These are phyloP conservation scores for Dolomedes plantarius DNA, from an alignment of 2,888 invertebrate genomes.

Conservation along the genomic window DNA sequence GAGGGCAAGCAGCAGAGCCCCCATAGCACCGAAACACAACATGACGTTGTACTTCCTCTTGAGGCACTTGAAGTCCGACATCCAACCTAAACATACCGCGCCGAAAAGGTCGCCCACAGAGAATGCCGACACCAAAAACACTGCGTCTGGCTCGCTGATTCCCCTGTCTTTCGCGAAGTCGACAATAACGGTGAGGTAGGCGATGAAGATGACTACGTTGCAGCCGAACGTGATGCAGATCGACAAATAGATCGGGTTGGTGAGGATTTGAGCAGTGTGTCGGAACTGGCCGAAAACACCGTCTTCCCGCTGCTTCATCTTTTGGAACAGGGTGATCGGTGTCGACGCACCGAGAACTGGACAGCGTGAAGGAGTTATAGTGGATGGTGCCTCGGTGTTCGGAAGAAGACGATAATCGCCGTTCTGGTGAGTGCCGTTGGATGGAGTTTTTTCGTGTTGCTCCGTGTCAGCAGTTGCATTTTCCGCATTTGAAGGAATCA, in stretches of 20 bases:
- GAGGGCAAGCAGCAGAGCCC: constrained; percentile 48
- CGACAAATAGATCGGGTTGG: constrained; percentile 50
- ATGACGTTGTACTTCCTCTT: constrained; percentile 63
- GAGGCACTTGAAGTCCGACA: constrained; percentile 68
- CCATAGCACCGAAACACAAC: constrained; percentile 67
- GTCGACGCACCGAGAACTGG: constrained; percentile 26
- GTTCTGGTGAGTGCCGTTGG: constrained; percentile 26
- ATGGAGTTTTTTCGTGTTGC: background rate
- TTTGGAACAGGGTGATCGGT: constrained; percentile 55
- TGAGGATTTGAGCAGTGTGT: constrained; percentile 65
- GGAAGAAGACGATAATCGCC: constrained; percentile 53
- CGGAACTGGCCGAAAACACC: constrained; percentile 66
- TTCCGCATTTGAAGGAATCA: constrained; percentile 8
- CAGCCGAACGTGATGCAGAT: constrained; percentile 67
- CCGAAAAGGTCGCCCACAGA: constrained; percentile 72
- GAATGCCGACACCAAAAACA: constrained; percentile 71
- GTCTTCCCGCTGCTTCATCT: constrained; percentile 59
- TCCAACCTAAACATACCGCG: constrained; percentile 72
- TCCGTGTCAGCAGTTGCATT: background rate
- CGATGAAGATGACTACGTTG: constrained; percentile 66
- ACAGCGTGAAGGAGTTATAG: background rate
- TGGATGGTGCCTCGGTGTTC: background rate
- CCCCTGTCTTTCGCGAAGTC: constrained; percentile 65
- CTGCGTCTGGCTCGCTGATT: constrained; percentile 60
- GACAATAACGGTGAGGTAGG: constrained; percentile 63